Conservation (phyloP, 2,797 vertebrate species). For the Leucoraja ocellata region DNA sequence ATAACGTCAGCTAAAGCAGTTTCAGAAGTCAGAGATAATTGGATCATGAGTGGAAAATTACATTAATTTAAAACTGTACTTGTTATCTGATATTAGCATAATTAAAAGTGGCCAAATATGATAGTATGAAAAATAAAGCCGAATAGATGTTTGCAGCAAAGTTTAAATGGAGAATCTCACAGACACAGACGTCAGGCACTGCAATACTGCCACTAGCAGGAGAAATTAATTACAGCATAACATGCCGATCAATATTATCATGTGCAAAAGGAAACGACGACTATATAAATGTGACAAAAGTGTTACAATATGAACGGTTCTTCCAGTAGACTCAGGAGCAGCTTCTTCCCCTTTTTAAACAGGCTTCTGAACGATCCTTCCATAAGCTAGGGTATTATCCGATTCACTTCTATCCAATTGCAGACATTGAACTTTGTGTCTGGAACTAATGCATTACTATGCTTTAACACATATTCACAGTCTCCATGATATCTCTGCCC, state of each 20-base stretch:
- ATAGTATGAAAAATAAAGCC: not conserved
- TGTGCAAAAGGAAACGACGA: not conserved
- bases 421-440: too few species aligned
- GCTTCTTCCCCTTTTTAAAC: too few species aligned
- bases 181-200: not conserved
- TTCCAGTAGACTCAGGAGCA: too few species aligned
- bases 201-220: conserved; percentile 19
- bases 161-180: not conserved
- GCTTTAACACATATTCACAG: too few species aligned
- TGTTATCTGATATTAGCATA: not conserved
- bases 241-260: not conserved
- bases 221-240: not conserved
- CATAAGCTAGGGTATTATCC: too few species aligned
- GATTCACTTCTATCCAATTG: too few species aligned
- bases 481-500: too few species aligned
- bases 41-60: not conserved
- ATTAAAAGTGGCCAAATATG: not conserved
- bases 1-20: not conserved
- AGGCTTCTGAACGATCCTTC: too few species aligned
- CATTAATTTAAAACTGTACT: not conserved
- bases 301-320: not conserved
- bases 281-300: not conserved
- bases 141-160: not conserved
- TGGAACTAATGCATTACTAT: too few species aligned
- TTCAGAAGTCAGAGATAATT: not conserved